phyloP scores from a whole-genome alignment of 2,888 invertebrate genomes.

The Notodonta dromedarius region DNA sequence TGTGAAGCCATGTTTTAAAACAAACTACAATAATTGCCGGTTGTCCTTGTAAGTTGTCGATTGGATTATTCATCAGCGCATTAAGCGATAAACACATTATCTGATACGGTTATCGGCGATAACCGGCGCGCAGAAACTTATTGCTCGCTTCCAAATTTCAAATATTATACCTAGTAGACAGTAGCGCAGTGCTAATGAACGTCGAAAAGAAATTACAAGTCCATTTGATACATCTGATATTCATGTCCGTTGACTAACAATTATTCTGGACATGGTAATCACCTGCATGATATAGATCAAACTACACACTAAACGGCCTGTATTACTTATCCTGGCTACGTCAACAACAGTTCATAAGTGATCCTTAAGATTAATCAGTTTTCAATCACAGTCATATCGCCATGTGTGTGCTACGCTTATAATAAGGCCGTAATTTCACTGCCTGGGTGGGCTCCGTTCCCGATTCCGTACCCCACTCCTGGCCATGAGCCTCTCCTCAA shows the following conservation, averaged over 20 bases:
- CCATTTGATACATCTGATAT: too few species aligned
- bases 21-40: background rate
- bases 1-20: background rate
- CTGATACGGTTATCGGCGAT: constrained; percentile 38
- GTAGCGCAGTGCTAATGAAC: too few species aligned
- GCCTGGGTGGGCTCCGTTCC: background rate
- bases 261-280: too few species aligned
- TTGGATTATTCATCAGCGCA: constrained; percentile 34
- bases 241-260: too few species aligned
- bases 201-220: too few species aligned
- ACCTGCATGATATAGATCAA: too few species aligned
- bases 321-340: background rate
- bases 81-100: constrained; percentile 44
- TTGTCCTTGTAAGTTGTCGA: constrained; percentile 30
- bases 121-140: constrained; percentile 8
- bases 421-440: constrained; percentile 24
- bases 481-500: too few species aligned
- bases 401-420: constrained; percentile 11
- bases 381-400: background rate
- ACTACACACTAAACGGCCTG: too few species aligned
- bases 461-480: background rate
- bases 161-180: background rate
- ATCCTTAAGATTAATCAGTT: background rate
- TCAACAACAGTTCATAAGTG: background rate
- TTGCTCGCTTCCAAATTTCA: constrained; percentile 19